Base-by-base conservation (phyloP, 2,113 vertebrate genomes). In the Gnathonemus echidnorhynchus region DNA sequence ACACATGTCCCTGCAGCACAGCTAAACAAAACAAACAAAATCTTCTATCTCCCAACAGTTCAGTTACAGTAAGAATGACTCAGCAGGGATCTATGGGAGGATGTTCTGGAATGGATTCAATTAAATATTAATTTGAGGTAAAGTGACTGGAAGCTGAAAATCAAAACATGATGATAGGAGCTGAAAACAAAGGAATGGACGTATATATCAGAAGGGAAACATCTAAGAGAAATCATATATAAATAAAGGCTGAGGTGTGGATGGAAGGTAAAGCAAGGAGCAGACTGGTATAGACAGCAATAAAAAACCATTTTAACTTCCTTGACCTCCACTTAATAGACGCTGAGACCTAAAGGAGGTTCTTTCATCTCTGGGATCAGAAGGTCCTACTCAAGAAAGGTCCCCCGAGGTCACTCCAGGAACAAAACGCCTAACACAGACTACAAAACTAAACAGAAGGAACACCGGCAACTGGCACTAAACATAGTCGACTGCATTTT, bases 51-150 rank as follows among this genome's bases (percentile, higher is more conserved):
- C 56, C 42, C 53, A 46, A 8, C 52, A 48, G 17, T 50, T 46
- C 7, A 31, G 56, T 74, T 88, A 74, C 88, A 27, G 58, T 48
- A 50, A 88, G 13, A 74, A 48, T 88, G 88, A 88, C 88, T 88
- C 88, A 88, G 62, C 62, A 74, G 5, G 39, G 42, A 27, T 74
- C 1, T 11, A 49, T n/a, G 1, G 42, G 45, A 74, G 46, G 21
- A 27, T 17, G 42, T 17, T 88, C 3, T 62, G 42, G 3, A 11
- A 53, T 49, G 13, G 42, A 48, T 21, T 70, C 10, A 49, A 88
- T 88, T 10, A 88, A 74, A 88, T 49, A 88, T 74, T 27, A 35
- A 74, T 21, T 48, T 15, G 56, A 1, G 24, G 3, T 42, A 13
- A 13, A 42, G 58, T 24, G 6, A 74, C 11, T 7, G 45, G 42